Base-by-base conservation (phyloP, 2,888 invertebrate genomes). In the Noctua pronuba region DNA sequence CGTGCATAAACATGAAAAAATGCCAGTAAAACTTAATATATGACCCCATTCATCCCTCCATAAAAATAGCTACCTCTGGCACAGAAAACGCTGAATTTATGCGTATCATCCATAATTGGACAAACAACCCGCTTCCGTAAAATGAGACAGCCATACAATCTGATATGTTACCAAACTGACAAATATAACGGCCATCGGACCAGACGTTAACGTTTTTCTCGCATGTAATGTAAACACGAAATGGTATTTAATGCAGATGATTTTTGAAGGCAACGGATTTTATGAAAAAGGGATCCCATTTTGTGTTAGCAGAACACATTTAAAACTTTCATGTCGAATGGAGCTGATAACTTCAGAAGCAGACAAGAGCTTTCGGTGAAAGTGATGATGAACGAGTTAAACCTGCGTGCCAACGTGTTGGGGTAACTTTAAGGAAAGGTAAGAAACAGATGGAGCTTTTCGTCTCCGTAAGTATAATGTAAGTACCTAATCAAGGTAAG, bases 171-270 rank as follows among this genome's bases (percentile, higher is more conserved):
- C 73, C 7, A 66, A 73, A 35, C 62, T 80, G 62, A 79, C 80
- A 80, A 77, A 86, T 86, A 85, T 80, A 86, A 70, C 41, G 76
- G 52, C 68, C 77, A 82, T 77, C 77, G 71, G 65, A 62, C 58
- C 62, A 72, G 76, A 79, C 68, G 70, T 62, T 82, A 78, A 66
- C 71, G 35, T 81, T 83, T 85, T 85, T 81, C 60, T 81, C 82
- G 38, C 73, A n/a, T n/a, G n/a, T n/a, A n/a, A n/a, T n/a, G n/a
- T n/a, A n/a, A n/a, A n/a, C n/a, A n/a, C n/a, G n/a, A n/a, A n/a
- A n/a, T n/a, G n/a, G n/a, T n/a, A n/a, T n/a, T n/a, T n/a, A n/a
- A n/a, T n/a, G n/a, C n/a, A n/a, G n/a, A n/a, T n/a, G n/a, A n/a
- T n/a, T n/a, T n/a, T n/a, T n/a, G n/a, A n/a, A n/a, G n/a, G n/a